Evolutionary conservation across 1,140 invertebrate genomes (phyloP), one percentile per base, ranked within the genome.

Genomic region (Pseudachorutes palmiensis): DNA sequence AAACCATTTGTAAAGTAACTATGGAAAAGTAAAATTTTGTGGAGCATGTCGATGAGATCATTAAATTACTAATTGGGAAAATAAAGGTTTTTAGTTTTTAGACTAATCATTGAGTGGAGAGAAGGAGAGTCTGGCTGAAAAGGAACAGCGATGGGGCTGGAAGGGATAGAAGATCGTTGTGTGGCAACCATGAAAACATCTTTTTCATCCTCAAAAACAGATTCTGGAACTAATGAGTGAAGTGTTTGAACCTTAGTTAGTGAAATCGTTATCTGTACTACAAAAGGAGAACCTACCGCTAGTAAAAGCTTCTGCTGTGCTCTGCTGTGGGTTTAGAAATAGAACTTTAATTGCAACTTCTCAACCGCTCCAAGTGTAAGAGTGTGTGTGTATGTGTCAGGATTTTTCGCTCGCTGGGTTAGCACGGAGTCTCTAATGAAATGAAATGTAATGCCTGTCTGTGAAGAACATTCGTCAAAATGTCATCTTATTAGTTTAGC

Each of bases 11-110:
- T 41, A 41, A n/a, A n/a, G 36, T 41, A 41, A 41, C 36, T 41
- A 41, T 5, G 36, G 36, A 41, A 41, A 41, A 55, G 51, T 55
- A 55, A 55, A 55, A 55, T 55, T 55, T 55, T 55, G 51, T 55
- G 51, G 24, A 26, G 51, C 51, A 55, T 55, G 51, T 55, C 51
- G 51, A 55, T 55, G 51, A 55, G 51, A 55, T 55, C 51, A 55
- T 55, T 55, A 55, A 55, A 55, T 55, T 55, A 55, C 51, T 55
- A 55, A 55, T 55, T 55, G 51, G 51, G 51, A 55, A 55, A 55
- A 26, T 55, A 55, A 55, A 22, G 51, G 36, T 26, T 24, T 5
- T 14, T 55, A 55, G 51, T 26, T 55, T 19, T 19, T 55, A 55
- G 24, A 26, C 51, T 55, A 55, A 55, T 55, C 51, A 55, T n/a